Base-by-base conservation (phyloP, 2,113 vertebrate species). In the Lamprologus callipterus region DNA sequence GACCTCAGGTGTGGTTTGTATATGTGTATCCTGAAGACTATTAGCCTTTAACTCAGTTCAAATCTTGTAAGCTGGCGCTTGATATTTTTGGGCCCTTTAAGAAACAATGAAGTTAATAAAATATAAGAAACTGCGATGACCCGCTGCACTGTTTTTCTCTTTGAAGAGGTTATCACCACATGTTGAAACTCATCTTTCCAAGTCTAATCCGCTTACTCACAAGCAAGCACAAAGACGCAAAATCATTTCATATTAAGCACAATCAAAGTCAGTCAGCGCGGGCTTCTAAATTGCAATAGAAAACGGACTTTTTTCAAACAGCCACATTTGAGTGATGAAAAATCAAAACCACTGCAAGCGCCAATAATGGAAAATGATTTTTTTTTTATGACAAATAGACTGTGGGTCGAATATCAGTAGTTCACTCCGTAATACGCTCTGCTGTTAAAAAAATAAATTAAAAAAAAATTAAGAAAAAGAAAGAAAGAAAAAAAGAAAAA, bases 261-360 rank as follows among this genome's bases (percentile, higher is more conserved):
- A 93, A 87, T 86, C 51, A 82, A 89, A 89, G 83, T 57, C 78
- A 58, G 65, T 81, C 49, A 21, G 55, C 9, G 26, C 42, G 17
- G 2, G 11, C 8, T 81, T 80, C 11, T 58, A 28, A 84, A 58
- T 23, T 79, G 65, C 35, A 19, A 73, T 23, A 57, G 4, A 86
- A 51, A 19, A 19, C 28, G 3, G 2, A 2, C 65, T 86, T 60
- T 54, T 78, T 78, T 49, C 42, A 78, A 49, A 51, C 26, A 78
- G 23, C 16, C 11, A 57, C 37, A 73, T 81, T 45, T 49, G 12
- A 9, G 16, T 31, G 49, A 57, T 21, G 14, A 49, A 70, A 33
- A 73, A 84, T 60, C 19, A 88, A 80, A 73, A 70, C 11, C 55
- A 0, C 37, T 13, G 17, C 78, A 40, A 75, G 12, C 42, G 6